These are phyloP conservation scores for Holothuria leucospilota DNA, from an alignment of 53 echinoderm and acorn worm genomes.

Conservation along the genomic window DNA sequence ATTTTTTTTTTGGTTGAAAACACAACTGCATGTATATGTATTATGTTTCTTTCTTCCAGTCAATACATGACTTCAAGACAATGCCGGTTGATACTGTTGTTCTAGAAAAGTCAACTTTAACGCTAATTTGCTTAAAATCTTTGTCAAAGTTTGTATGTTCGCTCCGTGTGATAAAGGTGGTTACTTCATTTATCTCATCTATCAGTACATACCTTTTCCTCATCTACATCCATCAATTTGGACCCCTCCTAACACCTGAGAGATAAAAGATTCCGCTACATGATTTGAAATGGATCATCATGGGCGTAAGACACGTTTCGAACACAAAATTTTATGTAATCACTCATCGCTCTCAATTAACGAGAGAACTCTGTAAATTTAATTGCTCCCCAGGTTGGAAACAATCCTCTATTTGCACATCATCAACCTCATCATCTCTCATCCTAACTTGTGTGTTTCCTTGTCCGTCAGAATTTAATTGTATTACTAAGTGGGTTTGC, in stretches of 20 bases:
- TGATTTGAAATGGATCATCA: slow-evolving; percentile 1
- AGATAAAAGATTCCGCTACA: slow-evolving; percentile 23
- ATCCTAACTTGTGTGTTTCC: not conserved
- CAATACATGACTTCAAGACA: too few relatives aligned
- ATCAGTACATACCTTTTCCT: too few relatives aligned
- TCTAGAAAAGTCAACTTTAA: too few relatives aligned
- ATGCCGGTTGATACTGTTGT: too few relatives aligned
- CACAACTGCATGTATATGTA: too few relatives aligned
- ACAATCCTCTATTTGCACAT: slow-evolving; percentile 41
- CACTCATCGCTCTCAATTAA: slow-evolving; percentile 47
- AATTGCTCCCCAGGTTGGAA: slow-evolving; percentile 43
- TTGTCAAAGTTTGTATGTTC: too few relatives aligned
- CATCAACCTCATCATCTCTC: not conserved
- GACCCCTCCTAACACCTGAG: not conserved
- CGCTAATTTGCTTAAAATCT: too few relatives aligned
- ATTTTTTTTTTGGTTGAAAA: too few relatives aligned
- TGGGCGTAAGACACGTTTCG: not conserved
- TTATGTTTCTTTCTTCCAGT: too few relatives aligned
- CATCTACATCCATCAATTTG: too few relatives aligned
- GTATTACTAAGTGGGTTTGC: slow-evolving; percentile 40
- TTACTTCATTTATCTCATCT: too few relatives aligned
- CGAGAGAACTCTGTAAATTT: slow-evolving; percentile 37
- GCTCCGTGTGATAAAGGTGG: too few relatives aligned
- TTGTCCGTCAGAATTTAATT: slow-evolving; percentile 23
- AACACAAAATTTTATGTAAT: slow-evolving; percentile 42